Evolutionary conservation across 1,140 invertebrate genomes (phyloP).

Genomic region (Drosophila fuyamai): DNA sequence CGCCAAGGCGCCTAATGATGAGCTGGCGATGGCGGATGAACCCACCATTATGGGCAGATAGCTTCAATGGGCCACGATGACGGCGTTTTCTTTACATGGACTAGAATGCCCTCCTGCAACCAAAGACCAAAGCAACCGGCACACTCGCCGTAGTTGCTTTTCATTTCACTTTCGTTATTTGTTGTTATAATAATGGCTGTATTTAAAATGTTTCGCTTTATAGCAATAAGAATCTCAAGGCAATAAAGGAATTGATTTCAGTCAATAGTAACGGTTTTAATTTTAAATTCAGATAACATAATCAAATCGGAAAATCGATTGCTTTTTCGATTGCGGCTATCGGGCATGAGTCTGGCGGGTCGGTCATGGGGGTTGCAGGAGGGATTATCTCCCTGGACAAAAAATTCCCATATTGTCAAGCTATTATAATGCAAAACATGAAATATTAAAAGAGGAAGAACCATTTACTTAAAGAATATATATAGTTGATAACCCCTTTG

Average conservation of each 20-base stretch:
- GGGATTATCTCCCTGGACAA: no score
- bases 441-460: no score
- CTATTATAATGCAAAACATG: no score
- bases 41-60: slow-evolving; percentile 93
- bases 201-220: slow-evolving; percentile 58
- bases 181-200: slow-evolving; percentile 68
- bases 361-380: no score
- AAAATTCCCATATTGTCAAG: no score
- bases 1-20: slow-evolving; percentile 91
- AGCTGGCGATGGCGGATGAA: slow-evolving; percentile 93
- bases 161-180: slow-evolving; percentile 73
- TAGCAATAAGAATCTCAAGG: slow-evolving; percentile 42
- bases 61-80: slow-evolving; percentile 3
- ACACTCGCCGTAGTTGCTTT: slow-evolving; percentile 39
- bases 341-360: no score
- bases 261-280: background rate
- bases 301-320: background rate
- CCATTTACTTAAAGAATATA: no score
- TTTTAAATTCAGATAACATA: slow-evolving; percentile 12
- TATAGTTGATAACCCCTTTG: background rate
- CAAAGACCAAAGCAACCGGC: slow-evolving; percentile 72
- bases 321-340: background rate
- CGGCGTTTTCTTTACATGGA: background rate
- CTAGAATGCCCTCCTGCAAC: slow-evolving; percentile 11
- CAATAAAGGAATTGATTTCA: slow-evolving; percentile 63